A percentile compares a stretch with the other conserved stretches of the same genome.
These are phyloP conservation scores for Exephanes ischioxanthus DNA, from an alignment of 2,888 invertebrate genomes.

Conservation along the genomic window DNA sequence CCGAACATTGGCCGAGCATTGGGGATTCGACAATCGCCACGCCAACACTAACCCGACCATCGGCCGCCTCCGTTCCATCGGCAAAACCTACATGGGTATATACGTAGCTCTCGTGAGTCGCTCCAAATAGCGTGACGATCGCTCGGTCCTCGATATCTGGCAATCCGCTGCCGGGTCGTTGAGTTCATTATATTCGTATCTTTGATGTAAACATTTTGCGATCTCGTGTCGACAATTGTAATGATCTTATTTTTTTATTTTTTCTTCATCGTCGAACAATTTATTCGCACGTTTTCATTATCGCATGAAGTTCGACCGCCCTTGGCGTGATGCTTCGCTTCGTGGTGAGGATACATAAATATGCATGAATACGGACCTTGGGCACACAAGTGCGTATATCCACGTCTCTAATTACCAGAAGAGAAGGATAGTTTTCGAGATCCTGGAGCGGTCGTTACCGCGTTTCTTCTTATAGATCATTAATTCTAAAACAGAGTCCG, in stretches of 20 bases:
- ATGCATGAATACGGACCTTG: conserved; percentile 23
- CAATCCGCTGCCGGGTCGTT: conserved; percentile 50
- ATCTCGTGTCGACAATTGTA: not conserved
- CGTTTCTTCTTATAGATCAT: conserved; percentile 77
- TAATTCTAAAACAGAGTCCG: conserved; percentile 77
- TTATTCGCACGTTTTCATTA: not conserved
- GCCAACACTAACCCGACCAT: no score
- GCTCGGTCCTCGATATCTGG: not conserved
- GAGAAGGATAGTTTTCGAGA: conserved; percentile 67
- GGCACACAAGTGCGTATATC: conserved; percentile 32
- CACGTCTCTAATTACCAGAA: conserved; percentile 63
- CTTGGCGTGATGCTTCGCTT: conserved; percentile 14
- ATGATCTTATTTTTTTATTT: not conserved
- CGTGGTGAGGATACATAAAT: conserved; percentile 26
- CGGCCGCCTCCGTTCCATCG: no score
- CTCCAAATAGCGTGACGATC: conserved; percentile 39
- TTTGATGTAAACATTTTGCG: conserved; percentile 27
- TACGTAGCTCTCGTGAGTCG: conserved; percentile 26
- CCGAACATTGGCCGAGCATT: no score
- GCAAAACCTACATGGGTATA: no score
- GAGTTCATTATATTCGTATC: conserved; percentile 5
- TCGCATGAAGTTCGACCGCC: not conserved
- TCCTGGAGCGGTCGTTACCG: conserved; percentile 74
- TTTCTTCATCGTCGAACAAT: conserved; percentile 1
- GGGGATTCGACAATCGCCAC: no score